Evolutionary conservation across 92 coral and sea anemone genomes (phyloP).

Genomic region (Phenganax marumi): DNA sequence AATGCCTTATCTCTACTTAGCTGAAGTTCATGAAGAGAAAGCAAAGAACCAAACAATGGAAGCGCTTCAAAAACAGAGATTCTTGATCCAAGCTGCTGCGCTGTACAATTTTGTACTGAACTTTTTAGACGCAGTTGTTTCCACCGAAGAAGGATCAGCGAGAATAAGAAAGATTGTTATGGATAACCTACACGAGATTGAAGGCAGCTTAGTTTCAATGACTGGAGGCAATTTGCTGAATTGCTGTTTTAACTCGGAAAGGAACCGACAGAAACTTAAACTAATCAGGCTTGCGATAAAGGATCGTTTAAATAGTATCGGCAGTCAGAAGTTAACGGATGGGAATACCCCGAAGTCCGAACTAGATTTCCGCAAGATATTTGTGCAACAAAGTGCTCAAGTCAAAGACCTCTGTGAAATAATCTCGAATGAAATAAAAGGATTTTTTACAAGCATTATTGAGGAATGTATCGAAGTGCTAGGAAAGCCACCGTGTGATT

Average conservation of each 20-base stretch:
- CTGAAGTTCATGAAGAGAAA: background rate
- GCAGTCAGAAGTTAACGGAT: background rate
- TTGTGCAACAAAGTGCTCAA: background rate
- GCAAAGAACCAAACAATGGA: background rate
- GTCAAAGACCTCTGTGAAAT: background rate
- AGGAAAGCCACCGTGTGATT: conserved; percentile 23
- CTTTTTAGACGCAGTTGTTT: background rate
- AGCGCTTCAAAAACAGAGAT: conserved; percentile 1
- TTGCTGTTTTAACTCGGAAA: background rate
- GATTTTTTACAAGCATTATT: background rate
- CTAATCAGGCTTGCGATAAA: background rate
- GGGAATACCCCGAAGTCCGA: background rate
- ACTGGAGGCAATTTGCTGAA: background rate
- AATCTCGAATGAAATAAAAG: conserved; percentile 1
- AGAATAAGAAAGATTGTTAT: background rate
- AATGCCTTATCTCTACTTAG: conserved; percentile 17
- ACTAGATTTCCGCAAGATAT: conserved; percentile 1
- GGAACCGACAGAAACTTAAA: background rate
- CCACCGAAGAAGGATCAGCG: background rate
- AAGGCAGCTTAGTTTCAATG: conserved; percentile 1
- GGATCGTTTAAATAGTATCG: background rate
- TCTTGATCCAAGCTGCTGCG: conserved; percentile 32
- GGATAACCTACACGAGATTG: background rate
- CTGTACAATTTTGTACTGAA: conserved; percentile 2
- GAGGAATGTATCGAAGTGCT: conserved; percentile 14